Evolutionary conservation across 1,140 invertebrate species (phyloP), one percentile per base, ranked within the genome.

Genomic region (Drosophila sturtevanti): DNA sequence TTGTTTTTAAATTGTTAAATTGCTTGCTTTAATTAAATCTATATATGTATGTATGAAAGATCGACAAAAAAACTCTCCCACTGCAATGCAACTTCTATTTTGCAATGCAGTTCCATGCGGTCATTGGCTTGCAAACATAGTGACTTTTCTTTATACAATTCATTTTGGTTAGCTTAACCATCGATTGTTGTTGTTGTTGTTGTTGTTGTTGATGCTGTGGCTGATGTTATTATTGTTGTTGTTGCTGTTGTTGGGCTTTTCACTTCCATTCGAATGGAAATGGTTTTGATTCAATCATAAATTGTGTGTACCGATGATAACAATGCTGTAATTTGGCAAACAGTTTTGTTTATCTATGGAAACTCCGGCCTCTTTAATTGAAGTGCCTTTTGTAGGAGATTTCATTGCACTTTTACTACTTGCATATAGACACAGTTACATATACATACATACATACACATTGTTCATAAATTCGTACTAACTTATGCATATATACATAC

Each of bases 321-420:
- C 75, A 78, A 78, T 78, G 72, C 74, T 74, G 72, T 78, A 78
- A 78, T 78, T 78, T 78, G 72, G 72, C 63, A 48, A 66, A 54
- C 66, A 62, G 66, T 78, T 78, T 78, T 62, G 75, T 78, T 78
- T 78, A 78, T 78, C 75, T 78, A 78, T 74, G 62, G 64, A 63
- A 63, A 74, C 68, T 65, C 37, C 72, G 72, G 64, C 75, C 75
- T 72, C 75, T 73, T 75, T 75, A 78, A 78, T 78, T 78, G 75
- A 78, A 78, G 75, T 78, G 75, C 75, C 75, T 78, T 77, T 77
- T 77, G 71, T 74, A 63, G 41, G 7, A 48, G 71, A 66, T 74
- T 77, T 77, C 71, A 70, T 74, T 73, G 75, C 71, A 79, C 75
- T 87, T 75, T 63, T 74, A 77, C 67, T 74, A 73, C 69, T 72